Conservation (phyloP, 2,113 vertebrate species). For the Pelvicachromis taeniatus region DNA sequence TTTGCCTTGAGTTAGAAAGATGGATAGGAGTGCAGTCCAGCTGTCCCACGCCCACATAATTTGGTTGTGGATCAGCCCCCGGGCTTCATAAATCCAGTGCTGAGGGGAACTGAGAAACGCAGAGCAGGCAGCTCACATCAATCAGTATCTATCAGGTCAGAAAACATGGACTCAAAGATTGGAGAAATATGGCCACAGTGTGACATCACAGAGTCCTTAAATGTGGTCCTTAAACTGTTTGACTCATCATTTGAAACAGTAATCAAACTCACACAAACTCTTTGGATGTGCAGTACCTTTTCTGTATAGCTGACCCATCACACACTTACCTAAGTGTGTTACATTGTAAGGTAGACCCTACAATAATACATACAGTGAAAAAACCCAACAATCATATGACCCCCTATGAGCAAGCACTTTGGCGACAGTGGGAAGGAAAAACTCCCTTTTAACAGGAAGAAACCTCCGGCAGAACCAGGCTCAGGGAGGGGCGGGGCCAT, state of each 20-base stretch:
- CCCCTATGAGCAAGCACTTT: too few species aligned
- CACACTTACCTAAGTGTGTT: too few species aligned
- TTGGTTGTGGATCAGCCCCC: slow-evolving; percentile 31
- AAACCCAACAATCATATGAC: too few species aligned
- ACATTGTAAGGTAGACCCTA: too few species aligned
- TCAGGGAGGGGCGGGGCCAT: too few species aligned
- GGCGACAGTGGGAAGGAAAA: too few species aligned
- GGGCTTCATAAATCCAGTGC: slow-evolving; percentile 51
- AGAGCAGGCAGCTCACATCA: slow-evolving; percentile 20
- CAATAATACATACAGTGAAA: too few species aligned
- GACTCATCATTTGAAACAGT: not conserved
- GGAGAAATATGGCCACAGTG: not conserved
- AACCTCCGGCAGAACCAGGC: too few species aligned
- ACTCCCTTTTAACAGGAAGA: too few species aligned
- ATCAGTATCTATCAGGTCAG: slow-evolving; percentile 33
- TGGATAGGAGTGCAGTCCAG: slow-evolving; percentile 50
- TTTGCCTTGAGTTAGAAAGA: slow-evolving; percentile 35
- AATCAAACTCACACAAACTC: not conserved
- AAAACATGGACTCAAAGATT: not conserved
- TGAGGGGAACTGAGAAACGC: slow-evolving; percentile 34
- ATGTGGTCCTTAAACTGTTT: not conserved
- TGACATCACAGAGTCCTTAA: not conserved
- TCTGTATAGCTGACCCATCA: not conserved
- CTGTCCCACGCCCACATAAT: slow-evolving; percentile 63
- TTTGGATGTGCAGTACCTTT: not conserved